A percentile compares a stretch with the other conserved stretches of the same genome.
Conservation (phyloP, 2,888 invertebrate genomes). For the Leptopilina syphax region DNA sequence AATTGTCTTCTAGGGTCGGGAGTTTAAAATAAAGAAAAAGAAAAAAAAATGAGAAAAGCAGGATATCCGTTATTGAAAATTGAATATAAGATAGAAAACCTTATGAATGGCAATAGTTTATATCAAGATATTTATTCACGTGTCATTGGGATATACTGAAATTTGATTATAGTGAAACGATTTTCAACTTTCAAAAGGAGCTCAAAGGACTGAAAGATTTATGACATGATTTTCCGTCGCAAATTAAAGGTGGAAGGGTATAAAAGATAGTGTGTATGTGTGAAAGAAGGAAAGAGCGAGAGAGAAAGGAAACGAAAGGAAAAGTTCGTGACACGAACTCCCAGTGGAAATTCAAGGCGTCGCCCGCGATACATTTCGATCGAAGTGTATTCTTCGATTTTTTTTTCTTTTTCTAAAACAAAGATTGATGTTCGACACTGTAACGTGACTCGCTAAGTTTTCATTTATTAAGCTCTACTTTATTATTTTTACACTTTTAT, state of each 20-base stretch:
- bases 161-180: background rate
- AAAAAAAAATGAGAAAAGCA: background rate
- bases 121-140: background rate
- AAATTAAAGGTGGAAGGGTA: constrained; percentile 27
- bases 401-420: background rate
- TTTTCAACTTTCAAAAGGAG: constrained; percentile 1
- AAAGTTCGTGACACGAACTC: constrained; percentile 45
- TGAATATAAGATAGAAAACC: background rate
- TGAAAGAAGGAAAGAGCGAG: constrained; percentile 47
- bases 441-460: background rate
- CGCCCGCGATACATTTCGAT: constrained; percentile 48
- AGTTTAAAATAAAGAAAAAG: background rate
- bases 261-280: background rate
- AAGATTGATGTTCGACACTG: constrained; percentile 38
- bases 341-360: constrained; percentile 52
- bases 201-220: constrained; percentile 8
- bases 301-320: constrained; percentile 26
- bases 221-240: constrained; percentile 18
- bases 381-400: constrained; percentile 20
- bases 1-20: background rate
- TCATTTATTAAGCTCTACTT: background rate
- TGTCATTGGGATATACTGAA: background rate
- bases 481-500: background rate
- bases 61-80: background rate
- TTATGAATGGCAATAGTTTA: background rate